Evolutionary conservation across 2,797 vertebrate species (phyloP).

Genomic region (Microctenopoma stevenorrisi): DNA sequence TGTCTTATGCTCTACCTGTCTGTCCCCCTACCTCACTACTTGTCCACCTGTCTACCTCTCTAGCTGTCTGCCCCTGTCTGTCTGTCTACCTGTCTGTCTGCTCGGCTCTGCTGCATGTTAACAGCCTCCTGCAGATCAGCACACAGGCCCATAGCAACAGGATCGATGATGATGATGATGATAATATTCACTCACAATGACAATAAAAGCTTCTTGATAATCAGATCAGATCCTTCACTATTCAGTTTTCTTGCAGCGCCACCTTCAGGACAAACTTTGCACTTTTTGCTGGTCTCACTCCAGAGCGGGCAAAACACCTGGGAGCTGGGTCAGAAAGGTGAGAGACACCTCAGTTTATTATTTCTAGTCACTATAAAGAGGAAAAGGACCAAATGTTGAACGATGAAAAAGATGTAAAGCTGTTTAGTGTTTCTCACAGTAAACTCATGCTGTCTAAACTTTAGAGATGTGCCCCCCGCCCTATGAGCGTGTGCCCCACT

Average conservation of each 20-base stretch:
- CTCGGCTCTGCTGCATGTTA: slow-evolving; percentile 77
- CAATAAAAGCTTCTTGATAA: slow-evolving; percentile 75
- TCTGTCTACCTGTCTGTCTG: slow-evolving; percentile 53
- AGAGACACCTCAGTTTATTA: no score
- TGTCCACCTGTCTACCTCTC: slow-evolving; percentile 30
- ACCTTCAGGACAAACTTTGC: neutral
- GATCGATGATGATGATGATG: slow-evolving; percentile 59
- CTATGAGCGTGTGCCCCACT: no score
- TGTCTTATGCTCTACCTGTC: neutral
- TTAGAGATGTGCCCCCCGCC: no score
- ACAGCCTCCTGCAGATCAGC: slow-evolving; percentile 73
- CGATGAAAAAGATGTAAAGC: no score
- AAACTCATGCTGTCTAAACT: no score
- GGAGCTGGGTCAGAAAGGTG: no score
- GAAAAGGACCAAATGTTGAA: no score
- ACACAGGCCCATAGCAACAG: slow-evolving; percentile 67
- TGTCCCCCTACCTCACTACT: slow-evolving; percentile 6
- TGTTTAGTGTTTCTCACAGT: no score
- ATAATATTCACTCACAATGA: slow-evolving; percentile 55
- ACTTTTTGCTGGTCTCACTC: neutral
- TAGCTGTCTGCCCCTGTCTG: neutral
- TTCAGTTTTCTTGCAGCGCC: neutral
- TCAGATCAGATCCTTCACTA: slow-evolving; percentile 19
- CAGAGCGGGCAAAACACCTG: neutral
- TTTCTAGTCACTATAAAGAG: no score